A percentile compares a stretch with the other conserved stretches of the same genome.
Conservation (phyloP, 2,113 vertebrate species). For the Nettapus auritus region DNA sequence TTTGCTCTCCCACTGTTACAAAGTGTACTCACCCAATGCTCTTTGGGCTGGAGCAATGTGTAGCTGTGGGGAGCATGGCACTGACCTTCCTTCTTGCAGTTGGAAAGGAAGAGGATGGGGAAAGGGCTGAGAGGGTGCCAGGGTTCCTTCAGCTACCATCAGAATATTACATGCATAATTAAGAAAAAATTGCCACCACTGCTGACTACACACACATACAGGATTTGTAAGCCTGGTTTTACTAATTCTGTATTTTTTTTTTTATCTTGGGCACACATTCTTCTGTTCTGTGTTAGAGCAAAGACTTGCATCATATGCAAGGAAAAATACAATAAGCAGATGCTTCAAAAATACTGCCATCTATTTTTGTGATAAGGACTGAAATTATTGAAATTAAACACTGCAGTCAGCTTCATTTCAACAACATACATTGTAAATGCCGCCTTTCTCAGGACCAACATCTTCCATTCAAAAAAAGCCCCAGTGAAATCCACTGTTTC, state of each 20-base stretch:
- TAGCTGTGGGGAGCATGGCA: neutral
- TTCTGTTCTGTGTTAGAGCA: neutral
- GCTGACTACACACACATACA: neutral
- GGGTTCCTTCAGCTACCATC: neutral
- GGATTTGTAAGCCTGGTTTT: neutral
- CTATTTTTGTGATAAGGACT: neutral
- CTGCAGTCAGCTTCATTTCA: neutral
- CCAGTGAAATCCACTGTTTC: neutral
- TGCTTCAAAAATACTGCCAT: neutral
- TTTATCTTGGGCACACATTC: neutral
- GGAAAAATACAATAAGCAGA: neutral
- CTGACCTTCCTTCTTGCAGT: neutral
- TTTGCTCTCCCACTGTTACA: neutral
- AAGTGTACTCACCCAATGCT: fast-evolving
- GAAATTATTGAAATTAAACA: neutral
- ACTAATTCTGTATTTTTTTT: neutral
- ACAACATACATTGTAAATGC: neutral
- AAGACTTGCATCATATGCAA: neutral
- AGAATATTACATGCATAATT: neutral
- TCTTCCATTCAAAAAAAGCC: neutral
- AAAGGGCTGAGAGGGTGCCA: fast-evolving
- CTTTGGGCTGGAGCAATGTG: neutral
- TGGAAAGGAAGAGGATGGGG: neutral
- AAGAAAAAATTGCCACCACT: neutral
- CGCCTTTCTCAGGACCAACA: neutral